Evolutionary conservation across 2,797 vertebrate species (phyloP).

Genomic region (Scomberomorus guttatus): DNA sequence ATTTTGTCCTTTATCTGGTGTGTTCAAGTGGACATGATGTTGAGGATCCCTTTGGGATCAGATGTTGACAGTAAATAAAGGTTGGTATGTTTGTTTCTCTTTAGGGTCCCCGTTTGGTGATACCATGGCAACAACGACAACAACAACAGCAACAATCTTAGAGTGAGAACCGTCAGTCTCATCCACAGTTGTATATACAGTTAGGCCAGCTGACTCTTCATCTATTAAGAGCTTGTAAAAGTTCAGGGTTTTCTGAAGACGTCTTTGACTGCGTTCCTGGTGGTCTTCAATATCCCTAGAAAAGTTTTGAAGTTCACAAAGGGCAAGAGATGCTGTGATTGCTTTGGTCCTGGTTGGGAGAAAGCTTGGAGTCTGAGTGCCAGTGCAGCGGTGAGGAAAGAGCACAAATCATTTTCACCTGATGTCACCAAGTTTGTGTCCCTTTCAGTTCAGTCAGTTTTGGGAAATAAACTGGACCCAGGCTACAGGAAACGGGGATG

Average conservation of each 20-base stretch:
- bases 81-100: conserved; percentile 9
- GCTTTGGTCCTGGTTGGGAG: conserved; percentile 67
- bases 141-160: conserved; percentile 27
- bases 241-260: conserved; percentile 19
- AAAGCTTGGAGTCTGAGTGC: conserved; percentile 51
- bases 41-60: conserved; percentile 46
- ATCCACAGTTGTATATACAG: conserved; percentile 51
- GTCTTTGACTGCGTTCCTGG: conserved; percentile 19
- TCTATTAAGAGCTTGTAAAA: conserved; percentile 14
- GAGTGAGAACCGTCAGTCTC: conserved; percentile 17
- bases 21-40: conserved; percentile 31
- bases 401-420: background rate
- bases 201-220: conserved; percentile 22
- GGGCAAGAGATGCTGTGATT: conserved; percentile 6
- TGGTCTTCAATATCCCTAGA: conserved; percentile 16
- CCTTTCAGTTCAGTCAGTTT: conserved; percentile 23
- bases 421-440: conserved; percentile 1
- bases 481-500: conserved; percentile 6
- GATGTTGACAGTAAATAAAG: conserved; percentile 41
- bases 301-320: conserved; percentile 33
- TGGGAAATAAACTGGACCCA: conserved; percentile 16
- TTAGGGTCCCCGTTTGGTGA: conserved; percentile 19
- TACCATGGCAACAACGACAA: conserved; percentile 25
- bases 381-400: conserved; percentile 11
- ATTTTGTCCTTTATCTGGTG: conserved; percentile 54